Conservation (phyloP, 2,888 invertebrate species). For the Cotesia congregata region DNA sequence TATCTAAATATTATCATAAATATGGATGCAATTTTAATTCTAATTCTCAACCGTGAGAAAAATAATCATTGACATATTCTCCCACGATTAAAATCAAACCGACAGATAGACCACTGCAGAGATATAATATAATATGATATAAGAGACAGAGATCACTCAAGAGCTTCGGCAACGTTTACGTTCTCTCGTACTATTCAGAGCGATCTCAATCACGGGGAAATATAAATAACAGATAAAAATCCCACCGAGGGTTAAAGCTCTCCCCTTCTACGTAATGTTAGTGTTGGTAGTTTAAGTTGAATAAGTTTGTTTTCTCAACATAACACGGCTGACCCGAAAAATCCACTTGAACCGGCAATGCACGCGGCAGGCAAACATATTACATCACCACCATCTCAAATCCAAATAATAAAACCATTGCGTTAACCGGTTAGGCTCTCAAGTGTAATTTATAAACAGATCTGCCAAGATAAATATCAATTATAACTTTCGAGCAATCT, state of each 20-base stretch:
- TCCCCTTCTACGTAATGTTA: not conserved
- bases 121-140: too few species aligned
- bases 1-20: not conserved
- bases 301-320: constrained; percentile 67
- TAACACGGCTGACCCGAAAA: constrained; percentile 57
- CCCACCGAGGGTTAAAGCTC: constrained; percentile 27
- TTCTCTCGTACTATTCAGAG: constrained; percentile 56
- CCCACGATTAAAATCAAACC: constrained; percentile 53
- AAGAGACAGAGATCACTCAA: not conserved
- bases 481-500: not conserved
- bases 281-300: constrained; percentile 27
- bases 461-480: constrained; percentile 14
- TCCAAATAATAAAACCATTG: constrained; percentile 33
- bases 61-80: constrained; percentile 39
- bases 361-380: constrained; percentile 63
- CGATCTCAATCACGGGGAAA: constrained; percentile 60
- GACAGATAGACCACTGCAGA: not conserved
- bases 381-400: constrained; percentile 35
- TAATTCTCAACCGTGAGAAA: not conserved
- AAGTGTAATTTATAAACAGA: constrained; percentile 33
- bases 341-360: constrained; percentile 62
- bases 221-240: constrained; percentile 34
- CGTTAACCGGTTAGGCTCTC: constrained; percentile 36
- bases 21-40: too few species aligned
- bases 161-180: constrained; percentile 10